Evolutionary conservation across 2,113 vertebrate genomes (phyloP), one percentile per base, ranked within the genome.

Genomic region (Larimichthys polyactis): DNA sequence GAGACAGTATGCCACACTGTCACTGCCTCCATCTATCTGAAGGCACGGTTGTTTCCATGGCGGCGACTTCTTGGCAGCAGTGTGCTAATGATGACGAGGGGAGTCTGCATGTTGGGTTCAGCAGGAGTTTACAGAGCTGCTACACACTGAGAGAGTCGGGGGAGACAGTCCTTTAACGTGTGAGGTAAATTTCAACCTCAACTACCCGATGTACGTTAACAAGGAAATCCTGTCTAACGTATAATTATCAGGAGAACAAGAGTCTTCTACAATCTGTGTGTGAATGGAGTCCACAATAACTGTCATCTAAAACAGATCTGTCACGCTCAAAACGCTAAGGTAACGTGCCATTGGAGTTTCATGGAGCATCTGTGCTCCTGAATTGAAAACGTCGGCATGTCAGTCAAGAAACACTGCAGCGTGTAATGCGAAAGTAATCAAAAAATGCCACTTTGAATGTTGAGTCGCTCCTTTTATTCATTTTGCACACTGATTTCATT

Each of bases 61-160:
- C 22, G 58, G 84, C 84, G 57, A 74, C 83, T 89, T 84, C 85
- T 88, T 87, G 89, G 89, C 88, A 90, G 88, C 78, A 43, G 73
- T 59, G 79, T 74, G 78, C 86, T 93, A 84, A 93, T 82, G 91
- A 90, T 86, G 90, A 87, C 64, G 68, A 83, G 85, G 79, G 52
- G 85, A 79, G 83, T 82, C 85, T 85, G 36, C 32, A 66, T 75
- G 88, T 82, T 52, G 89, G 90, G 91, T 94, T 95, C 91, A 93
- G 89, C 79, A 9, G 85, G 92, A 94, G 93, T 94, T 94, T 90
- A 93, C 80, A n/a, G 76, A 67, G 86, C 87, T 36, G 85, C 86
- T 58, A 24, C 44, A 46, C 51, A 63, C 70, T n/a, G 52, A 66
- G 15, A 16, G 77, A 44, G 66, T 2, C 46, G 40, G 27, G 43